These are phyloP conservation scores for Tortrix viridana DNA, from an alignment of 2,888 invertebrate species.

Conservation along the genomic window DNA sequence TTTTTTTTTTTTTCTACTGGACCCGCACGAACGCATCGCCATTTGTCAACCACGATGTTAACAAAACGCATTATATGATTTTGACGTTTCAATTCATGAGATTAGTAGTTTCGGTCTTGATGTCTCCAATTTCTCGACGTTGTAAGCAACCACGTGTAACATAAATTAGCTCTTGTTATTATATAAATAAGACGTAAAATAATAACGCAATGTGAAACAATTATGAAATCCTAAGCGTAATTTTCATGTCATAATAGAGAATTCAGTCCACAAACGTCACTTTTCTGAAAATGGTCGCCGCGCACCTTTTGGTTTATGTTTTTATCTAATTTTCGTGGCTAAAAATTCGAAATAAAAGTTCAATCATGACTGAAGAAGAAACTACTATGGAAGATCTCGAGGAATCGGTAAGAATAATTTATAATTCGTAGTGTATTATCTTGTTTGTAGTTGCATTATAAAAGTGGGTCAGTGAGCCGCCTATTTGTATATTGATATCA, in stretches of 20 bases:
- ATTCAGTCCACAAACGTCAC: conserved; percentile 43
- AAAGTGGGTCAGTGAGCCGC: conserved; percentile 70
- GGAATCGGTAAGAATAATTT: conserved; percentile 65
- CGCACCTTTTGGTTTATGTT: conserved; percentile 46
- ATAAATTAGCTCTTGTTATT: neutral
- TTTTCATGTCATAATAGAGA: neutral
- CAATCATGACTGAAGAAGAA: conserved; percentile 72
- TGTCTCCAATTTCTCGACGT: neutral
- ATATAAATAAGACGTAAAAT: neutral
- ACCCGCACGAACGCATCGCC: too few relatives aligned
- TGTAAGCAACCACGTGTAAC: neutral
- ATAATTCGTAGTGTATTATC: conserved; percentile 30
- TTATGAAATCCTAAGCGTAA: too few relatives aligned
- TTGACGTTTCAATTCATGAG: conserved; percentile 29
- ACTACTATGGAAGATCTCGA: conserved; percentile 74
- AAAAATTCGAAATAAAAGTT: conserved; percentile 48
- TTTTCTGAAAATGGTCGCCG: conserved; percentile 58
- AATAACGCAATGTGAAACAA: neutral
- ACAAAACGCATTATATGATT: conserved; percentile 33
- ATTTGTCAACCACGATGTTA: neutral
- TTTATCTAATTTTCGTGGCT: conserved; percentile 49
- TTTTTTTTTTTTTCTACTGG: too few relatives aligned
- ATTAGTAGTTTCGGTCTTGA: too few relatives aligned
- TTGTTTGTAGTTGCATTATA: conserved; percentile 41
- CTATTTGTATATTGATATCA: conserved; percentile 44